These are phyloP conservation scores for Elgaria multicarinata DNA, from an alignment of 2,113 vertebrate genomes.

Conservation along the genomic window DNA sequence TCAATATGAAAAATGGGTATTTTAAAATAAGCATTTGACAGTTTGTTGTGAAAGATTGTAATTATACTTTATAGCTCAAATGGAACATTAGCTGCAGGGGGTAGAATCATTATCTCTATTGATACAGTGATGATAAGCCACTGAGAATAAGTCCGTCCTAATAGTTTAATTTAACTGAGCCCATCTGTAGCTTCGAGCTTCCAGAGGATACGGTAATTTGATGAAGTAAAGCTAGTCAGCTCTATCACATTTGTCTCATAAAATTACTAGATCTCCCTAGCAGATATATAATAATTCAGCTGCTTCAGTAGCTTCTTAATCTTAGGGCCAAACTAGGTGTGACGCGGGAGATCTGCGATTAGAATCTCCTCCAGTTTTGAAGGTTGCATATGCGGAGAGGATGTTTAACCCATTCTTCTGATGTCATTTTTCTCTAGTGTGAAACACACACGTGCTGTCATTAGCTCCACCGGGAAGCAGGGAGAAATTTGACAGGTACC, in stretches of 20 bases:
- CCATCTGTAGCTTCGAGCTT: slow-evolving; percentile 11
- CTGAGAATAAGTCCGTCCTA: slow-evolving; percentile 14
- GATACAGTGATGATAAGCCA: slow-evolving; percentile 4
- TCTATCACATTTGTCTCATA: not conserved
- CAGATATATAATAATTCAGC: slow-evolving; percentile 12
- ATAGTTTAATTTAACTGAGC: slow-evolving; percentile 22
- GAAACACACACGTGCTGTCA: too few relatives aligned
- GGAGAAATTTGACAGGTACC: too few relatives aligned
- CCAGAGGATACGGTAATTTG: not conserved
- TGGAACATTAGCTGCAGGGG: slow-evolving; percentile 15
- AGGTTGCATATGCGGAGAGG: not conserved
- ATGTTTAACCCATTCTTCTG: not conserved
- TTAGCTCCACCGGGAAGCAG: too few relatives aligned
- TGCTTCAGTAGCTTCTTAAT: not conserved
- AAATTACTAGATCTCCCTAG: slow-evolving; percentile 6
- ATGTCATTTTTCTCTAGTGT: not conserved
- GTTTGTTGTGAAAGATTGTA: slow-evolving; percentile 21
- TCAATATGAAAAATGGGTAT: not conserved
- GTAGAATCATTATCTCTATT: slow-evolving; percentile 15
- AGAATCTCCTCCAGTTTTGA: not conserved
- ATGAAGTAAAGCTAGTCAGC: slow-evolving; percentile 12
- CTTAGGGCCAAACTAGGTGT: not conserved
- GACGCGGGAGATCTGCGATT: not conserved
- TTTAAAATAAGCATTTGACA: slow-evolving; percentile 8
- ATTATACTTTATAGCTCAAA: slow-evolving; percentile 6